phyloP scores from a whole-genome alignment of 2,797 vertebrate species.

The Diceros bicornis region DNA sequence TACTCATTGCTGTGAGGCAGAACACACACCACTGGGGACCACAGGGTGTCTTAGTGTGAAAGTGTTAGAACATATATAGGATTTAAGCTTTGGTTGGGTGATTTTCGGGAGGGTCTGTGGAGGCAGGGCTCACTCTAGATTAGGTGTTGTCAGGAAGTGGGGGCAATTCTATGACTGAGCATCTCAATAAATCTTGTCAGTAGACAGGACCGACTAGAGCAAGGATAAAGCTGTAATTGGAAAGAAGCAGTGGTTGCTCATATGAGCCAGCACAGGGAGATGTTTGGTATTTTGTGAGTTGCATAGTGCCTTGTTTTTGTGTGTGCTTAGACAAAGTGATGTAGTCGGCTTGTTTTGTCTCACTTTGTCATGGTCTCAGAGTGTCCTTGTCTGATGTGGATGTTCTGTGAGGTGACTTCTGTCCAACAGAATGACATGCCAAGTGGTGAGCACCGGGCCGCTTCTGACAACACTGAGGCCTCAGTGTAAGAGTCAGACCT shows the following conservation, averaged over 20 bases:
- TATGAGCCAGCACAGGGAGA: background rate
- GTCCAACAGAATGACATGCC: background rate
- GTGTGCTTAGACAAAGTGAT: background rate
- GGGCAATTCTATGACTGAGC: accelerated
- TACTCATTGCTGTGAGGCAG: background rate
- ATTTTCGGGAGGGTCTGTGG: too few relatives aligned
- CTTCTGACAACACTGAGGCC: background rate
- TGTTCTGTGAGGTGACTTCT: background rate
- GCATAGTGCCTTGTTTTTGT: too few relatives aligned
- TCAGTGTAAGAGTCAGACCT: background rate
- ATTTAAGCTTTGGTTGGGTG: background rate
- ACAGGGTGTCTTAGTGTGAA: background rate
- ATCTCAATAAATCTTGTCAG: accelerated
- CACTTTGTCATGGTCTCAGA: too few relatives aligned
- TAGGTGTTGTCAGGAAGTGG: too few relatives aligned
- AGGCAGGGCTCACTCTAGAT: too few relatives aligned
- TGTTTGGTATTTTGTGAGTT: background rate
- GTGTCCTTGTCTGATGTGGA: background rate
- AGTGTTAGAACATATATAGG: background rate
- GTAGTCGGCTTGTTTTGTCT: background rate
- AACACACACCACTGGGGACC: background rate
- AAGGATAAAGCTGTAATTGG: background rate
- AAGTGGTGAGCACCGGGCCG: accelerated
- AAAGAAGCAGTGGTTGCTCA: background rate
- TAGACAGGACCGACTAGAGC: background rate